phyloP scores from a whole-genome alignment of 1,140 invertebrate genomes.

The Chrysopa pallens region DNA sequence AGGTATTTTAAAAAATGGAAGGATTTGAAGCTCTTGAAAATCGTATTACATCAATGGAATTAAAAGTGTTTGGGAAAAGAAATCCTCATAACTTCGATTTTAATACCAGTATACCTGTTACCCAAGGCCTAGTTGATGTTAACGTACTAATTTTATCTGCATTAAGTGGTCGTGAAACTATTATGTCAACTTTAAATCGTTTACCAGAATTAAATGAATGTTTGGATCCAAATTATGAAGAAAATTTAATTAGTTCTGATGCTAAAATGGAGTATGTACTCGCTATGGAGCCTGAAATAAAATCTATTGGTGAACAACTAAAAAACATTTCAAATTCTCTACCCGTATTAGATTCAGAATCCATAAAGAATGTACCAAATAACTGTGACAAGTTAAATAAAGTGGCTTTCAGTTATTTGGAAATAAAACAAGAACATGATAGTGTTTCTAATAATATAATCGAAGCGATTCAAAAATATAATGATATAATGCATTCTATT shows the following conservation, averaged over 20 bases:
- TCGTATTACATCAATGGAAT: conserved; percentile 17
- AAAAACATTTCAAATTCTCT: conserved; percentile 13
- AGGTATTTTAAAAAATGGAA: too few relatives aligned
- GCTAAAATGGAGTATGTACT: conserved; percentile 16
- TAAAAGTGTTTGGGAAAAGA: conserved; percentile 13
- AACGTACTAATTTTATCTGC: conserved; percentile 20
- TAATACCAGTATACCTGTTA: conserved; percentile 11
- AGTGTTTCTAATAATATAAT: conserved; percentile 15
- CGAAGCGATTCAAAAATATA: conserved; percentile 16
- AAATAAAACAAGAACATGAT: conserved; percentile 13
- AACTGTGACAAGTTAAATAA: conserved; percentile 14
- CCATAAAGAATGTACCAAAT: conserved; percentile 13
- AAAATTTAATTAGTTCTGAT: conserved; percentile 15
- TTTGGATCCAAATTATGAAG: conserved; percentile 16
- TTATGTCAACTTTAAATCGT: conserved; percentile 15
- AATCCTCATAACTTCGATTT: conserved; percentile 3
- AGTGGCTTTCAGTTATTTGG: conserved; percentile 10
- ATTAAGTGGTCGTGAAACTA: conserved; percentile 17
- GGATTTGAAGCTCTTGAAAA: conserved; percentile 15
- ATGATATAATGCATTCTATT: conserved; percentile 16
- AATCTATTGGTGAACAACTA: conserved; percentile 12
- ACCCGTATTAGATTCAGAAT: conserved; percentile 13
- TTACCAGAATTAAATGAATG: conserved; percentile 17
- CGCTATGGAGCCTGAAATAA: conserved; percentile 17
- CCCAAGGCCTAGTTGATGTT: conserved; percentile 15